phyloP scores from a whole-genome alignment of 2,113 vertebrate species.

The Puffinus mauretanicus region DNA sequence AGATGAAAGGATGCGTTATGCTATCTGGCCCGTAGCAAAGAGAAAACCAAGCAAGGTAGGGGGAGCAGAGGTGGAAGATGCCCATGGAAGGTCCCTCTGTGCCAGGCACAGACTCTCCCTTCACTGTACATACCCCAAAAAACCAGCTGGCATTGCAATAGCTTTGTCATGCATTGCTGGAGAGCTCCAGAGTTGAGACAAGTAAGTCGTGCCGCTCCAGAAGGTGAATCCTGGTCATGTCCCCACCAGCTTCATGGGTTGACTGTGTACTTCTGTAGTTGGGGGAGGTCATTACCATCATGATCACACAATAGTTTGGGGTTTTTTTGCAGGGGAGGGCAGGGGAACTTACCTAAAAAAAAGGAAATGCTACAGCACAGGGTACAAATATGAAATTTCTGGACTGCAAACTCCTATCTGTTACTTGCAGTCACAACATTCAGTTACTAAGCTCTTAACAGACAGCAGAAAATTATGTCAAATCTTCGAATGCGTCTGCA shows the following conservation, averaged over 20 bases:
- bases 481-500: fast-evolving
- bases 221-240: neutral
- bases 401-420: neutral
- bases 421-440: neutral
- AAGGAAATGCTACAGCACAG: neutral
- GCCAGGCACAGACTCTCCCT: no score
- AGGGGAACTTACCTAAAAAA: neutral
- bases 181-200: neutral
- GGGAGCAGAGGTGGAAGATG: neutral
- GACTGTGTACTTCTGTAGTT: fast-evolving
- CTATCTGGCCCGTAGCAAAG: neutral
- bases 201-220: neutral
- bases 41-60: neutral
- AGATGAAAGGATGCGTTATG: neutral
- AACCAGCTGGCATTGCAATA: neutral
- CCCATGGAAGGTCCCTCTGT: fast-evolving
- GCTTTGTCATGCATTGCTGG: neutral
- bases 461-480: neutral
- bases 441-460: neutral
- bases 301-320: neutral
- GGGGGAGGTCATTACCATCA: neutral
- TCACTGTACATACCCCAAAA: neutral
- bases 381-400: neutral
- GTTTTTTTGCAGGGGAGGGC: fast-evolving
- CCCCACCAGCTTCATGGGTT: neutral